These are phyloP conservation scores for Nerophis ophidion DNA, from an alignment of 2,113 vertebrate genomes.

Conservation along the genomic window DNA sequence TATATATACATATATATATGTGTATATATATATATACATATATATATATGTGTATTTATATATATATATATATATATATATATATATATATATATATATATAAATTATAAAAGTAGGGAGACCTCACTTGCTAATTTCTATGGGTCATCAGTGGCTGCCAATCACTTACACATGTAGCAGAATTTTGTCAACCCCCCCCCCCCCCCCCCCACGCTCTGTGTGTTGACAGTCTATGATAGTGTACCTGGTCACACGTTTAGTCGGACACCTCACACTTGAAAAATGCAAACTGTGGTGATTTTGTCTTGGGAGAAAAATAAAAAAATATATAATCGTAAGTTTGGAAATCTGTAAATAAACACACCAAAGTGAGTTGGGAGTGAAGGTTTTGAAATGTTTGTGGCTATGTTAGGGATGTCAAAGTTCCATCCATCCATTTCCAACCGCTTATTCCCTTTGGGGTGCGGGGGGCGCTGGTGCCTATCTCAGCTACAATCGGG, in stretches of 20 bases:
- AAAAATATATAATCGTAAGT: too few relatives aligned
- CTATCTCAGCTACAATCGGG: too few relatives aligned
- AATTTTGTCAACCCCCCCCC: slow-evolving; percentile 86
- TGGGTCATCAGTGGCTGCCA: slow-evolving; percentile 96
- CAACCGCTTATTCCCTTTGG: too few relatives aligned
- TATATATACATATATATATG: slow-evolving; percentile 42
- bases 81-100: neutral
- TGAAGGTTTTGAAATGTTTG: too few relatives aligned
- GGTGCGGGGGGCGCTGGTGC: too few relatives aligned
- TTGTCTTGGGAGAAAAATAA: neutral
- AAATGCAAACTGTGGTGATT: neutral
- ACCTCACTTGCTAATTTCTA: slow-evolving; percentile 96
- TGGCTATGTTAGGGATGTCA: too few relatives aligned
- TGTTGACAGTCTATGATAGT: slow-evolving; percentile 85
- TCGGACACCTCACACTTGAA: slow-evolving; percentile 53
- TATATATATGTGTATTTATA: slow-evolving; percentile 38
- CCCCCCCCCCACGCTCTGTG: slow-evolving; percentile 76
- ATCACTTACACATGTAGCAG: slow-evolving; percentile 97
- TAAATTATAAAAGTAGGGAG: slow-evolving; percentile 85
- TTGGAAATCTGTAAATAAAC: neutral
- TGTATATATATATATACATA: too few relatives aligned
- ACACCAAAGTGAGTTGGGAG: neutral
- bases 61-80: too few relatives aligned
- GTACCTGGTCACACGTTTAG: slow-evolving; percentile 94
- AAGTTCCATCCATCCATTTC: too few relatives aligned